Evolutionary conservation across 2,888 invertebrate species (phyloP).

Genomic region (Hydropsyche betteni): DNA sequence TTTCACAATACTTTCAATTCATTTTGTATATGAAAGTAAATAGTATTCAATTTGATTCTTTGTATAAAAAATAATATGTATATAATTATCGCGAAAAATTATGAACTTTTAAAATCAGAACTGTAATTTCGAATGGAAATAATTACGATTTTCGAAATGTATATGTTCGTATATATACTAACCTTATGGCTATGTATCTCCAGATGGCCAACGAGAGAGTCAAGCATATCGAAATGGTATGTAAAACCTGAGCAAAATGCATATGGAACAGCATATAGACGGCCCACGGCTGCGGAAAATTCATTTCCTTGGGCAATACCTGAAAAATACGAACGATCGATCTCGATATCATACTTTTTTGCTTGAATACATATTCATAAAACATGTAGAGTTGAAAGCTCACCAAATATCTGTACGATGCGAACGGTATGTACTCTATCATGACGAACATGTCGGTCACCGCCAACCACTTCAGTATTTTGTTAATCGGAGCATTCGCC

Average conservation of each 20-base stretch:
- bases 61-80: too few species aligned
- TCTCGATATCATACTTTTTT: too few species aligned
- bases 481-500: slow-evolving; percentile 84
- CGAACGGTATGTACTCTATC: slow-evolving; percentile 73
- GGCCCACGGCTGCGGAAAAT: slow-evolving; percentile 77
- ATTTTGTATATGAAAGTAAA: not conserved
- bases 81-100: too few species aligned
- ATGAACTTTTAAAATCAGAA: too few species aligned
- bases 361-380: too few species aligned
- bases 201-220: slow-evolving; percentile 85
- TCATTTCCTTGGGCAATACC: slow-evolving; percentile 69
- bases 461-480: slow-evolving; percentile 84
- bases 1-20: not conserved
- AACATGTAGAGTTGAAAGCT: slow-evolving; percentile 52
- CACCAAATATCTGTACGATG: slow-evolving; percentile 63
- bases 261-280: slow-evolving; percentile 81
- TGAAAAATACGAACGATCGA: slow-evolving; percentile 61
- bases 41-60: too few species aligned
- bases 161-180: slow-evolving; percentile 56
- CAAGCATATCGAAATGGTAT: slow-evolving; percentile 85
- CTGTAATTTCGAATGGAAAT: too few species aligned
- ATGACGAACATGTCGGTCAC: slow-evolving; percentile 91
- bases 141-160: too few species aligned
- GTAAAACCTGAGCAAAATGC: slow-evolving; percentile 82
- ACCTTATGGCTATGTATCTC: slow-evolving; percentile 87